These are phyloP conservation scores for Aleiodes alternator DNA, from an alignment of 2,888 invertebrate genomes.

Conservation along the genomic window DNA sequence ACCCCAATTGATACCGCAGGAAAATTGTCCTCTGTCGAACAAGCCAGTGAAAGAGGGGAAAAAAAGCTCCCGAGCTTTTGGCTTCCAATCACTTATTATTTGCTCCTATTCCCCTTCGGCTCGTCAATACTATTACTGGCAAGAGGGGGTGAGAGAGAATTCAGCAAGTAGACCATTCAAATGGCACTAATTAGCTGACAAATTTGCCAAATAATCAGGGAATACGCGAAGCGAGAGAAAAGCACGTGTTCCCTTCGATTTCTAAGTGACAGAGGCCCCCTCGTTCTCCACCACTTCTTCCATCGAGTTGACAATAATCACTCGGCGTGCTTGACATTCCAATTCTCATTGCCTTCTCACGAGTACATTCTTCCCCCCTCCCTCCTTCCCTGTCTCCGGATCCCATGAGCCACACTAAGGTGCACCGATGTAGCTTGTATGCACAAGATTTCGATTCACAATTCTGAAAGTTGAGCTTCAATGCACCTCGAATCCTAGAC, in stretches of 20 bases:
- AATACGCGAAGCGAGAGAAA: conserved; percentile 48
- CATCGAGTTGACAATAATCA: conserved; percentile 48
- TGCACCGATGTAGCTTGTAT: conserved; percentile 25
- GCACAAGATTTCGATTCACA: conserved; percentile 30
- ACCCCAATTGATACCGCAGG: conserved; percentile 18
- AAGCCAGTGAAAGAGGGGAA: background rate
- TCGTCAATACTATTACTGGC: too few species aligned
- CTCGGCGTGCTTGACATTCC: conserved; percentile 54
- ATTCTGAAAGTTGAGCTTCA: conserved; percentile 17
- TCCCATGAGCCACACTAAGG: background rate
- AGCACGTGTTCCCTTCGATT: conserved; percentile 26
- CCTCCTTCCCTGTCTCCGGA: background rate
- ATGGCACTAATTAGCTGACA: conserved; percentile 59
- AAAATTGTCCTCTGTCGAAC: conserved; percentile 2
- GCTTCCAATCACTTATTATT: too few species aligned
- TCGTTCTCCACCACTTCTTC: background rate
- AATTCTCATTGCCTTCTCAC: conserved; percentile 56
- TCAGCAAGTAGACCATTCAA: conserved; percentile 47
- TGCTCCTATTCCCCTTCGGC: too few species aligned
- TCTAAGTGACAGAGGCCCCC: conserved; percentile 43
- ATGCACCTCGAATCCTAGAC: conserved; percentile 29
- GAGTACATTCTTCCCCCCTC: conserved; percentile 15
- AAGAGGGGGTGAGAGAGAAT: background rate
- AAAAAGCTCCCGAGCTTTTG: too few species aligned
- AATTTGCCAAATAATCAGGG: conserved; percentile 58